A percentile compares a stretch with the other conserved stretches of the same genome.
Evolutionary conservation across 2,888 invertebrate species (phyloP).

Genomic region (Phasia obesa): DNA sequence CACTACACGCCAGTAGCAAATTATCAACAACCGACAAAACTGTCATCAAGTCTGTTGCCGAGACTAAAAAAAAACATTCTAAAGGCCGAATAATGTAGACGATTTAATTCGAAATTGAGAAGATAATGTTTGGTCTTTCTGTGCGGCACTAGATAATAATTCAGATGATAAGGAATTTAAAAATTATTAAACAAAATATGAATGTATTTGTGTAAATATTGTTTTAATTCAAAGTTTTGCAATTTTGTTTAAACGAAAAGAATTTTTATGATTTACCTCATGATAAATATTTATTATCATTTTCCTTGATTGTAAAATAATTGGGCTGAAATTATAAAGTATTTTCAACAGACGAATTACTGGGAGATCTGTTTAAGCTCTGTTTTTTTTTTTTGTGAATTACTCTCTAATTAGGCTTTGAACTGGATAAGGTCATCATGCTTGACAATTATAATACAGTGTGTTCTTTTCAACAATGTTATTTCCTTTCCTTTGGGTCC

Average conservation of each 20-base stretch:
- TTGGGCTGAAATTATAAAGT: too few species aligned
- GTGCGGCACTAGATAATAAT: slow-evolving; percentile 59
- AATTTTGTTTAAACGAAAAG: background rate
- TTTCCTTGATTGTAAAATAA: background rate
- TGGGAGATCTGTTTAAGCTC: too few species aligned
- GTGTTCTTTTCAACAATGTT: too few species aligned
- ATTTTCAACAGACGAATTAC: too few species aligned
- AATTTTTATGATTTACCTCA: background rate
- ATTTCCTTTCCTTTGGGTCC: too few species aligned
- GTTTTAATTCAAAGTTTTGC: slow-evolving; percentile 6
- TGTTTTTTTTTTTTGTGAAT: too few species aligned
- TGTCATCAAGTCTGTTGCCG: slow-evolving; percentile 12
- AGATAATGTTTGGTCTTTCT: slow-evolving; percentile 30
- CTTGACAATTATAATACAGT: too few species aligned
- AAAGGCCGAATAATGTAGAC: slow-evolving; percentile 34
- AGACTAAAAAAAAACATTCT: slow-evolving; percentile 13
- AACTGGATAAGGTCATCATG: too few species aligned
- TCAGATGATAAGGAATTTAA: slow-evolving; percentile 54
- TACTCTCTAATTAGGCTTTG: too few species aligned
- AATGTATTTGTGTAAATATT: slow-evolving; percentile 39
- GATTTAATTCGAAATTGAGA: background rate
- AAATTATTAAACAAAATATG: background rate
- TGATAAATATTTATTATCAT: background rate
- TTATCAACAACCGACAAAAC: slow-evolving; percentile 10
- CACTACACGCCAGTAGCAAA: slow-evolving; percentile 1